Evolutionary conservation across 2,113 vertebrate genomes (phyloP), one percentile per base, ranked within the genome.

Genomic region (Struthidea cinerea): DNA sequence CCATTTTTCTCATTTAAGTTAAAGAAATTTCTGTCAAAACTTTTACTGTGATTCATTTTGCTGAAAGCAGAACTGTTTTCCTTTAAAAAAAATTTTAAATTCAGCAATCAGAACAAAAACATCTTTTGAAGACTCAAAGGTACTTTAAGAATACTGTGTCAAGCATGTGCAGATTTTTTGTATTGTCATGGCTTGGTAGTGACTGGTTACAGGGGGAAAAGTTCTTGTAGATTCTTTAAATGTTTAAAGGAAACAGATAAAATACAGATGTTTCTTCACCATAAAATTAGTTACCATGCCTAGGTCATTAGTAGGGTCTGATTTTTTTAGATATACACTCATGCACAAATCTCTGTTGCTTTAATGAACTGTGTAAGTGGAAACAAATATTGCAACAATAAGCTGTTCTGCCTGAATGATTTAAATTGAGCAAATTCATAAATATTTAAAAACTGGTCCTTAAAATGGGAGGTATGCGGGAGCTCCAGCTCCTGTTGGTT

Each of bases 261-360:
- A 95, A 93, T 75, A 59, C 94, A 84, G 80, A 90, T 92, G 76
- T 93, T 93, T 93, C 91, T 92, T 89, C 69, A 94, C 68, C 60
- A 68, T 89, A 89, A 87, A 92, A 89, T 75, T 90, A 96, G 64
- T 94, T 79, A 68, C 87, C 76, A 68, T 71, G 57, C 37, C 57
- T 76, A 82, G 83, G 64, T 86, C 83, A 84, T 90, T 90, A 74
- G 63, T 52, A 81, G 33, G 44, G 33, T 87, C 68, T 89, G 68
- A 74, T 52, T 60, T 89, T 92, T 87, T 89, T 52, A 82, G 50
- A 60, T 81, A 75, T 3, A 84, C 44, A 32, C 39, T 64, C 2
- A 0, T 81, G 65, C 33, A 67, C 60, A 74, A 77, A 89, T 44
- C 68, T 90, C 39, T 84, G 47, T 47, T 93, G 39, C 75, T 94